Evolutionary conservation across 2,888 invertebrate species (phyloP), one percentile per base, ranked within the genome.

Genomic region (Euproctis similis): DNA sequence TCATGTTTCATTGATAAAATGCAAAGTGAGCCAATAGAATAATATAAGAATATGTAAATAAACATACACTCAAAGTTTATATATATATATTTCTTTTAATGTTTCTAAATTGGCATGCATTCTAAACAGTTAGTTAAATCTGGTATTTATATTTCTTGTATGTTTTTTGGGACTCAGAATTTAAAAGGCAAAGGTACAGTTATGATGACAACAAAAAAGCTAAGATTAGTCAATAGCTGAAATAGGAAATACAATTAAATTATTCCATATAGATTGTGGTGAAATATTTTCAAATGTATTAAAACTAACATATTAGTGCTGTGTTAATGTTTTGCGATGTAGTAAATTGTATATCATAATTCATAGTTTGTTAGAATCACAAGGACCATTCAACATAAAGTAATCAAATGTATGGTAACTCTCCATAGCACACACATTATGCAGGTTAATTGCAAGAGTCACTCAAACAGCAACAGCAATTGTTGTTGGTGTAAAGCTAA

Each of bases 321-420:
- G 41, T 52, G 55, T 58, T 56, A 56, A 52, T 24, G 46, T 23
- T n/a, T 34, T 36, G 38, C 23, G 29, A 34, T 30, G 30, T 34
- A 34, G 46, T 55, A 52, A 53, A 42, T 41, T 33, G 52, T 34
- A 45, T n/a, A n/a, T n/a, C n/a, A n/a, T n/a, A n/a, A n/a, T n/a
- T n/a, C n/a, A 48, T 38, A 57, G 46, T 42, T 54, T 72, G 84
- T 84, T 84, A 84, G 81, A 84, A 82, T 74, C 69, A 84, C 84
- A 81, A 84, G 84, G 84, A 84, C 84, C 82, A 84, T 84, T 78
- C 77, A 78, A 76, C 71, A 78, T 72, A 59, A 55, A 70, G 50
- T 69, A 74, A 68, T 75, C 63, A 66, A 68, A 62, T 56, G 49
- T 56, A 46, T 42, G 29, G 47, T 57, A 62, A 69, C 56, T 74